Percentiles rank a stretch among this genome's conserved stretches.
phyloP scores from a whole-genome alignment of 2,113 vertebrate species.

The Gymnocephalus cernua region DNA sequence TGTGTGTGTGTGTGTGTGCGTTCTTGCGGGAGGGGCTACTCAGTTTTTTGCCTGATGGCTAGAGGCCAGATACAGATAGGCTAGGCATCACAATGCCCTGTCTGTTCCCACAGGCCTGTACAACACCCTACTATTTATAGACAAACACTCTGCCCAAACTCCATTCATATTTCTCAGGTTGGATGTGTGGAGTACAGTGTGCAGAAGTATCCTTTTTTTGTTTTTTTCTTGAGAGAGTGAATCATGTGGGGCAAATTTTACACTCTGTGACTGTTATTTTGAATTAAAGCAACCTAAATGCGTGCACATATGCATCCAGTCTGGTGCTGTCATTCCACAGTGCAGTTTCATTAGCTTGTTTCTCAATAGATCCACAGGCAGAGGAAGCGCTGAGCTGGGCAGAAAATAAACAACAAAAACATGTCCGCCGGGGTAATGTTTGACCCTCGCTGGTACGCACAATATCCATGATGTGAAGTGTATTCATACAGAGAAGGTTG shows the following conservation, averaged over 20 bases:
- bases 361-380: slow-evolving; percentile 56
- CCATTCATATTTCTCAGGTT: slow-evolving; percentile 64
- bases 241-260: neutral
- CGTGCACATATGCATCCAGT: slow-evolving; percentile 15
- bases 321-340: slow-evolving; percentile 29
- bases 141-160: slow-evolving; percentile 25
- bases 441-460: neutral
- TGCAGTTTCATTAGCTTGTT: slow-evolving; percentile 54
- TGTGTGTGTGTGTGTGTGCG: slow-evolving; percentile 11
- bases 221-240: neutral
- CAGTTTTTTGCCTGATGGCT: slow-evolving; percentile 57
- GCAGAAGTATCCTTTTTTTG: neutral
- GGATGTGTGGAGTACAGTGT: neutral
- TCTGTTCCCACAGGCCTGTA: slow-evolving; percentile 72
- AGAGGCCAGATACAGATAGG: slow-evolving; percentile 66
- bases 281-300: neutral
- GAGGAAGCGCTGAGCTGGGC: slow-evolving; percentile 31
- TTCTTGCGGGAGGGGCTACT: neutral
- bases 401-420: slow-evolving; percentile 22
- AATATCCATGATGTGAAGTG: slow-evolving; percentile 25
- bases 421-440: neutral
- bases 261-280: neutral
- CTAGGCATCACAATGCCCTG: slow-evolving; percentile 64
- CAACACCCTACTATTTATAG: slow-evolving; percentile 77
- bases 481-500: neutral